Conservation (phyloP, 2,113 vertebrate genomes). For the Pygoscelis adeliae region DNA sequence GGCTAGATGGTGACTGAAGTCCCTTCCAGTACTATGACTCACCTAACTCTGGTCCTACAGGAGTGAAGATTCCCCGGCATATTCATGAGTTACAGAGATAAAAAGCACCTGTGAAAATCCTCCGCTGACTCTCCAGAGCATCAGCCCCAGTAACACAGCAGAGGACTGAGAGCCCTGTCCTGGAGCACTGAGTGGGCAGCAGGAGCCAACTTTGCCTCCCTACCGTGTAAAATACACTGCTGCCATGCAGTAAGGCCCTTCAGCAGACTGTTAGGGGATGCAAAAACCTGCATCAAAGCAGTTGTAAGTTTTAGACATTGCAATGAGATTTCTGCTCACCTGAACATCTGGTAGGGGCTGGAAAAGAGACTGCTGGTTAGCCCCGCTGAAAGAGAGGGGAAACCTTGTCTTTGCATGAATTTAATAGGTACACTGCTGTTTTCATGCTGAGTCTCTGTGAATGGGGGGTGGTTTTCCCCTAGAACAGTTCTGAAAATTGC, state of each 20-base stretch:
- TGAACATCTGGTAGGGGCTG: neutral
- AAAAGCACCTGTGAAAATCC: neutral
- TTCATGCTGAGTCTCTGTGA: neutral
- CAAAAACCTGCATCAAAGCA: neutral
- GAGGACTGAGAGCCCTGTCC: neutral
- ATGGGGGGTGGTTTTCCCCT: neutral
- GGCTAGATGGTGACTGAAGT: neutral
- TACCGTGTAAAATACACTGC: neutral
- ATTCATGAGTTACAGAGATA: neutral
- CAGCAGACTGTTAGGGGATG: neutral
- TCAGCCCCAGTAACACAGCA: neutral
- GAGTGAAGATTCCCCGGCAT: neutral
- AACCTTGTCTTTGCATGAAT: neutral
- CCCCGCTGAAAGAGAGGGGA: neutral
- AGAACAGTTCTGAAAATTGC: conserved; percentile 4
- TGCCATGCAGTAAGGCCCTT: neutral
- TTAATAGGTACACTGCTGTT: conserved; percentile 1
- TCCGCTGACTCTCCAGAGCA: neutral
- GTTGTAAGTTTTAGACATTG: neutral
- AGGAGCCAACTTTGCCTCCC: neutral
- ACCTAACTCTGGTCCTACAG: neutral
- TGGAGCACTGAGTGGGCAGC: neutral
- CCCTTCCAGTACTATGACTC: neutral
- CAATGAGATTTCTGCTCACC: neutral
- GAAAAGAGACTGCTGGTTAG: neutral